phyloP scores from a whole-genome alignment of 2,888 invertebrate genomes.

The Tinea pellionella region DNA sequence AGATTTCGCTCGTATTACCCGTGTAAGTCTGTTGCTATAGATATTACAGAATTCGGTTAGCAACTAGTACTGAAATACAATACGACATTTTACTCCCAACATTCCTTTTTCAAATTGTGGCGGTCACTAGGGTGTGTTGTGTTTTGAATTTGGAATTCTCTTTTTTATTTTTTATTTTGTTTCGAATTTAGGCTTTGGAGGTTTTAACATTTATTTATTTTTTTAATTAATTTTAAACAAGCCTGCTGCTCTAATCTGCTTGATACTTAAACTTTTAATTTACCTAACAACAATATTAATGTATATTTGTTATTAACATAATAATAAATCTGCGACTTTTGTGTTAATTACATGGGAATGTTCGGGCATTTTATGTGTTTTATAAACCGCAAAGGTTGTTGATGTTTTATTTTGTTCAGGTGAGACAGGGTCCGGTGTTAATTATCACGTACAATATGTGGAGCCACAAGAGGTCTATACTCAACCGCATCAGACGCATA shows the following conservation, averaged over 20 bases:
- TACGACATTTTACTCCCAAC: neutral
- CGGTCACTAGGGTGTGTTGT: neutral
- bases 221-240: no score
- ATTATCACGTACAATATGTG: slow-evolving; percentile 82
- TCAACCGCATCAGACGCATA: slow-evolving; percentile 71
- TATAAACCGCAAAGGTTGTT: no score
- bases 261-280: no score
- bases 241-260: no score
- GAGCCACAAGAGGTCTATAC: slow-evolving; percentile 75
- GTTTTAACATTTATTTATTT: neutral
- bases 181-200: slow-evolving; percentile 9
- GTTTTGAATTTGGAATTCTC: neutral
- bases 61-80: neutral
- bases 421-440: slow-evolving; percentile 71
- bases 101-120: neutral
- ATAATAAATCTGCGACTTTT: no score
- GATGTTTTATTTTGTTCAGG: slow-evolving; percentile 33
- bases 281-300: no score
- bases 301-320: no score
- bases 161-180: no score
- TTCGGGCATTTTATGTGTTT: no score
- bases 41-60: neutral
- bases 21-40: slow-evolving; percentile 40
- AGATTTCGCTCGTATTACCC: slow-evolving; percentile 62
- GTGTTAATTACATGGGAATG: no score